Evolutionary conservation across 1,140 invertebrate species (phyloP).

Genomic region (Neotoxoptera formosana): DNA sequence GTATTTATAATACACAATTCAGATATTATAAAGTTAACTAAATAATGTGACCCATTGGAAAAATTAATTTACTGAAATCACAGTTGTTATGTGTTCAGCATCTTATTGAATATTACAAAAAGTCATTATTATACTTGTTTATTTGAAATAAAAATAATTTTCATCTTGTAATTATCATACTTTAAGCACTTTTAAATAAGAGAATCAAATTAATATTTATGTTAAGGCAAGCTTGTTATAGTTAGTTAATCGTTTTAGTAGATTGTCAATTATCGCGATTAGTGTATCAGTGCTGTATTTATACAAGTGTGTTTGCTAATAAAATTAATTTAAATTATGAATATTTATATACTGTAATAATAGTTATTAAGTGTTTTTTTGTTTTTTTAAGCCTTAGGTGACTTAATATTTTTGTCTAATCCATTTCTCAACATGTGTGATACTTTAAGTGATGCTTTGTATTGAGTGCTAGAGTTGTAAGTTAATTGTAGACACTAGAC

Average conservation of each 20-base stretch:
- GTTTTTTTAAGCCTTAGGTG: neutral
- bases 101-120: neutral
- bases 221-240: slow-evolving; percentile 17
- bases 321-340: neutral
- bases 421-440: neutral
- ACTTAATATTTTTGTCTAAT: neutral
- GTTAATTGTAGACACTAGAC: neutral
- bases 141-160: neutral
- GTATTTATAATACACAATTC: neutral
- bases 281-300: neutral
- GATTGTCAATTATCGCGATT: neutral
- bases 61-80: neutral
- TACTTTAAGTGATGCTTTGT: neutral
- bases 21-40: neutral
- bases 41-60: neutral
- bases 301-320: neutral
- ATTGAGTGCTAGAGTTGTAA: neutral
- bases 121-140: neutral
- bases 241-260: neutral
- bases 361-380: neutral
- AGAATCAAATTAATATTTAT: neutral
- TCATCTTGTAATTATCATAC: neutral
- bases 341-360: neutral
- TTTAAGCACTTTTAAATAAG: neutral
- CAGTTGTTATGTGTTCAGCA: neutral